These are phyloP conservation scores for Baryphthengus martii DNA, from an alignment of 2,113 vertebrate genomes.

Conservation along the genomic window DNA sequence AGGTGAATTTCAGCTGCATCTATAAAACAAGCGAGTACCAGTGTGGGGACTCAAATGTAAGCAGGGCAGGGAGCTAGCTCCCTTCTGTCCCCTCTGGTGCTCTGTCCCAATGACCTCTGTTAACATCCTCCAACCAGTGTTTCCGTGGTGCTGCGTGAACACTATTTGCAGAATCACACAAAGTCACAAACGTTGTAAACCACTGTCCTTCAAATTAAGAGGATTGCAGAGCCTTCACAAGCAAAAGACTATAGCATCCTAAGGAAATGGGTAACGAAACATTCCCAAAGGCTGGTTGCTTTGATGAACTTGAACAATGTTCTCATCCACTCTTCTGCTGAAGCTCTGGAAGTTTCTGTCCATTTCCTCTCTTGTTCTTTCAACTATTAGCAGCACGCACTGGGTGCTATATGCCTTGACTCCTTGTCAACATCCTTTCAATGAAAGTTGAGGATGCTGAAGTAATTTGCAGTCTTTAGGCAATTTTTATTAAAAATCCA, in stretches of 20 bases:
- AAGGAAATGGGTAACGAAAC: not conserved
- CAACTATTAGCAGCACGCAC: not conserved
- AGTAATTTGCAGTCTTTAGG: not conserved
- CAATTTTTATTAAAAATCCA: not conserved
- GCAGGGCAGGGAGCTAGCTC: not conserved
- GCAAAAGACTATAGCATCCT: not conserved
- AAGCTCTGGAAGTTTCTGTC: not conserved
- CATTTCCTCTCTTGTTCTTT: not conserved
- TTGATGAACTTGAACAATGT: not conserved
- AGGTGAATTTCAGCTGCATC: not conserved
- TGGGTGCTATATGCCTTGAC: not conserved
- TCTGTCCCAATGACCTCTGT: not conserved
- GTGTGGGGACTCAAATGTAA: rapidly evolving
- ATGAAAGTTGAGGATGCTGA: not conserved
- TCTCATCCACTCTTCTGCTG: not conserved
- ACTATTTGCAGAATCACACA: not conserved
- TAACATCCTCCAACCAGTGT: not conserved
- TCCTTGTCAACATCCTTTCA: not conserved
- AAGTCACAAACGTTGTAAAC: not conserved
- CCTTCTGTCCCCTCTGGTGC: not conserved
- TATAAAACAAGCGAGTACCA: not conserved
- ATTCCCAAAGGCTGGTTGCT: not conserved
- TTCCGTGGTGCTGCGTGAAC: not conserved
- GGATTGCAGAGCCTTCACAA: not conserved
- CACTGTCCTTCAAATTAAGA: not conserved